A percentile compares a stretch with the other conserved stretches of the same genome.
These are phyloP conservation scores for Zeus faber DNA, from an alignment of 2,113 vertebrate species.

Conservation along the genomic window DNA sequence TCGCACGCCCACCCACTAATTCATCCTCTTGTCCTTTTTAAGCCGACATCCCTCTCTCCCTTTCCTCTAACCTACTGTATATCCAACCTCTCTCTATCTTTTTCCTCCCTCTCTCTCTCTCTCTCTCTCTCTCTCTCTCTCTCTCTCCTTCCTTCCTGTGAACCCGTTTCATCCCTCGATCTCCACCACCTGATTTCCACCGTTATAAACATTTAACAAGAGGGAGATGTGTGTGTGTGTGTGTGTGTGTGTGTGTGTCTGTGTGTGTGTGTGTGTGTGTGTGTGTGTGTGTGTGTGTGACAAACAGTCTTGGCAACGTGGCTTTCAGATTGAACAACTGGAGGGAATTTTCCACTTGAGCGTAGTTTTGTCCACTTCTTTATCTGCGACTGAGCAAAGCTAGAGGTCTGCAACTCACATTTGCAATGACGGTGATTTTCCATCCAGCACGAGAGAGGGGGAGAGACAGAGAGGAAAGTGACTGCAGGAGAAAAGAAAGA, in stretches of 20 bases:
- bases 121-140: slow-evolving; percentile 1
- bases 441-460: slow-evolving; percentile 44
- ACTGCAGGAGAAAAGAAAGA: slow-evolving; percentile 14
- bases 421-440: slow-evolving; percentile 75
- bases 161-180: not conserved
- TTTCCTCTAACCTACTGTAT: too few relatives aligned
- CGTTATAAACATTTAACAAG: too few relatives aligned
- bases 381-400: slow-evolving; percentile 11
- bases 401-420: slow-evolving; percentile 26
- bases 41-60: slow-evolving; percentile 48
- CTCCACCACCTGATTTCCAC: too few relatives aligned
- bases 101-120: slow-evolving; percentile 3
- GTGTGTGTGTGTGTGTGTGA: slow-evolving; percentile 1
- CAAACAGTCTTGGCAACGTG: slow-evolving; percentile 3
- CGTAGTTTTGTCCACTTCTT: slow-evolving; percentile 1
- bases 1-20: too few relatives aligned
- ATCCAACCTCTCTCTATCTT: slow-evolving; percentile 24
- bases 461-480: slow-evolving; percentile 27
- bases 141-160: not conserved
- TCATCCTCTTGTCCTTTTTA: too few relatives aligned
- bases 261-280: slow-evolving; percentile 1
- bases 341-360: too few relatives aligned
- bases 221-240: not conserved
- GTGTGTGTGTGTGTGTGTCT: not conserved
- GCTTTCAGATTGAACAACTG: too few relatives aligned